Evolutionary conservation across 2,797 vertebrate species (phyloP).

Genomic region (Phyllotis vaccarum): DNA sequence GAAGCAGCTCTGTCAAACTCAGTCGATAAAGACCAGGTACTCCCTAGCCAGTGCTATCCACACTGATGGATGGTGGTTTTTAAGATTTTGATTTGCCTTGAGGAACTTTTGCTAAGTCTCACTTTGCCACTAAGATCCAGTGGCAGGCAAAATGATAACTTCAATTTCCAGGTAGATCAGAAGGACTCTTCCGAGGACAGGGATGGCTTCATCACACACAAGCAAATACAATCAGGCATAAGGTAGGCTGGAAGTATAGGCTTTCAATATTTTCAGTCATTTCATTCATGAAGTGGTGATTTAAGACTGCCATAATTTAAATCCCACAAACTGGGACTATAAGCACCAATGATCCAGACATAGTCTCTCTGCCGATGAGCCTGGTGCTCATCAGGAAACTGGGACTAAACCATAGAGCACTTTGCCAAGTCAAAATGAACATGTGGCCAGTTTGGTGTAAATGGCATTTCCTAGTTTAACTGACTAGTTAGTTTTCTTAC

Average conservation of each 20-base stretch:
- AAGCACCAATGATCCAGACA: neutral
- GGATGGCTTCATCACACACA: no score
- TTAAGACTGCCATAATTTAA: neutral
- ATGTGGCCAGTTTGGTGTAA: neutral
- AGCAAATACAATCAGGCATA: neutral
- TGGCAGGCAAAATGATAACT: slow-evolving; percentile 21
- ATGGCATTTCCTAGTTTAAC: slow-evolving; percentile 16
- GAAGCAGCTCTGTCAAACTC: neutral
- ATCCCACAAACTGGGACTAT: neutral
- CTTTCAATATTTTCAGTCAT: neutral
- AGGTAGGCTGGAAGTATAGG: neutral
- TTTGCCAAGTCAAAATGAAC: neutral
- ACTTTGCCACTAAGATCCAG: no score
- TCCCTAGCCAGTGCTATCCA: neutral
- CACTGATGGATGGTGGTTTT: neutral
- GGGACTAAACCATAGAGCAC: neutral
- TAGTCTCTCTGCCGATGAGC: neutral
- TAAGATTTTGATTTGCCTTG: neutral
- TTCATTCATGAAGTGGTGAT: neutral
- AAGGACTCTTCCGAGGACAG: slow-evolving; percentile 13
- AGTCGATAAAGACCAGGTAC: neutral
- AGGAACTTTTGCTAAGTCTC: neutral
- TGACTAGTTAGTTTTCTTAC: neutral
- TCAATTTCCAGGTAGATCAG: slow-evolving; percentile 4
- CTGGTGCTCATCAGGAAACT: neutral